phyloP scores from a whole-genome alignment of 1,140 invertebrate species.

The Brachionus asplanchnoidis region DNA sequence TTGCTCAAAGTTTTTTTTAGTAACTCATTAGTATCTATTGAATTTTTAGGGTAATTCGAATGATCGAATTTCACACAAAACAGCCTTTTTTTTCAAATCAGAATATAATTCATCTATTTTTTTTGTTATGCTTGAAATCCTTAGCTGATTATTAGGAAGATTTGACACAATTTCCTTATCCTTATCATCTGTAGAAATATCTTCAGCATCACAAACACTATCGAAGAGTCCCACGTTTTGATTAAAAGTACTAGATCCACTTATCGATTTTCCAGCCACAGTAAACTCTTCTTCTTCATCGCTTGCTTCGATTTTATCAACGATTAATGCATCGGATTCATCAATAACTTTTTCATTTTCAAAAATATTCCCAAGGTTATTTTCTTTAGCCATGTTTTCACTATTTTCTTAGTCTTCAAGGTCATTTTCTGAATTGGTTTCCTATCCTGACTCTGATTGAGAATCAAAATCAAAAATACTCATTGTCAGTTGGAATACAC shows the following conservation, averaged over 20 bases:
- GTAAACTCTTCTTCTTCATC: background rate
- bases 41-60: no score
- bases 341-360: background rate
- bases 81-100: no score
- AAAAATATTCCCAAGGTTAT: no score
- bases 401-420: background rate
- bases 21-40: no score
- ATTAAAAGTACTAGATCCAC: slow-evolving; percentile 1
- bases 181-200: no score
- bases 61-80: no score
- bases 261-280: background rate
- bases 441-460: background rate
- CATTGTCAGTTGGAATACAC: no score
- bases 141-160: no score
- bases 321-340: background rate
- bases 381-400: background rate
- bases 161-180: no score
- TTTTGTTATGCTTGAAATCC: no score
- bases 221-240: background rate
- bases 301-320: background rate
- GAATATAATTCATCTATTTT: background rate
- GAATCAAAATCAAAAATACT: background rate
- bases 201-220: background rate
- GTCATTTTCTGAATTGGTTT: background rate
- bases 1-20: no score